Base-by-base conservation (phyloP, 2,888 invertebrate species). In the Pristionchus exspectatus region DNA sequence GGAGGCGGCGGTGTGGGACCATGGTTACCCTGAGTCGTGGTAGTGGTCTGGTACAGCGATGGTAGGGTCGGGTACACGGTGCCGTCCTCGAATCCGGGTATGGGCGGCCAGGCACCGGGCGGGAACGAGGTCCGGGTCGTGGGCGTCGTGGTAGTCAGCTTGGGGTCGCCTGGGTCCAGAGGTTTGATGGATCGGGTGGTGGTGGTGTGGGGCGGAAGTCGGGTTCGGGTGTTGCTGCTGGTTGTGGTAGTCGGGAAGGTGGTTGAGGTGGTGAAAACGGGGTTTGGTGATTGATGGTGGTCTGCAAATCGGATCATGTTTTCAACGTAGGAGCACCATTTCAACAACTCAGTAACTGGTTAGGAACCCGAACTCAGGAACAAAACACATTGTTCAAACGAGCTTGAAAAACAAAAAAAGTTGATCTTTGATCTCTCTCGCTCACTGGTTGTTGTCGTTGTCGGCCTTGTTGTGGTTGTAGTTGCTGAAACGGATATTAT, bases 41-140 rank as follows among this genome's bases (percentile, higher is more conserved):
- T 54, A 9, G 81, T 38, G 38, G 38, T 44, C 12, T 27, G 50
- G 27, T 81, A 81, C 27, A n/a, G 50, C n/a, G 50, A 54, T 1
- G 50, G 81, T 16, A 18, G 50, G 9, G 44, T n/a, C 3, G 81
- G 81, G 81, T 81, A 81, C 10, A 27, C 50, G 24, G 81, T 81
- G n/a, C 10, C 50, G 16, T 81, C 81, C 24, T 85, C 84, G 59
- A 85, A 56, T 4, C 84, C 84, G 59, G 84, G 84, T 7, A 85
- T 59, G 16, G 84, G 84, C 18, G 84, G 84, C 63, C 56, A 59
- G 59, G 56, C 56, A 16, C 84, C 84, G 33, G 84, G 84, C 3
- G 84, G 84, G 84, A 85, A 85, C 30, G 84, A 85, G n/a, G 84
- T 56, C 27, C 63, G 50, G n/a, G 56, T 30, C 24, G 59, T 24